Evolutionary conservation across 2,113 vertebrate genomes (phyloP).

Genomic region (Eolophus roseicapilla): DNA sequence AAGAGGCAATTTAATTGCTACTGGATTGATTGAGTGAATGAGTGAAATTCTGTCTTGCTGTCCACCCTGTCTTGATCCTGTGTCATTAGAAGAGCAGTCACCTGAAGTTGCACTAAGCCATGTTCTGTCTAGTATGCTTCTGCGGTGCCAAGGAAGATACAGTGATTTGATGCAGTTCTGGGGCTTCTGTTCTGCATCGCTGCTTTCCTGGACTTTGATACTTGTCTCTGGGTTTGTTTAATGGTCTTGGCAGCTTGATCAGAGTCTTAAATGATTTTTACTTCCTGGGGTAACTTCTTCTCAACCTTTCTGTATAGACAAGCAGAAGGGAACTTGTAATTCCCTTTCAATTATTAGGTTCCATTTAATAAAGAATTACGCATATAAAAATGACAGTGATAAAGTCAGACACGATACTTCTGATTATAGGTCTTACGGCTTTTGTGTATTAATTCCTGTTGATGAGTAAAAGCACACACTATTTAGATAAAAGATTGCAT

Average conservation of each 20-base stretch:
- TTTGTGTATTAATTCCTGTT: not conserved
- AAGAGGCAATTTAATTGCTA: not conserved
- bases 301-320: not conserved
- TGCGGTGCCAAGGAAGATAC: not conserved
- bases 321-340: not conserved
- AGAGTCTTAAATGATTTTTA: not conserved
- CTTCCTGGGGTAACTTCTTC: not conserved
- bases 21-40: not conserved
- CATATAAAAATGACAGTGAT: not conserved
- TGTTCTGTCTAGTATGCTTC: rapidly evolving
- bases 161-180: not conserved
- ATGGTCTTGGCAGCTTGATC: not conserved
- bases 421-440: not conserved
- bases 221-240: not conserved
- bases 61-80: not conserved
- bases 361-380: not conserved
- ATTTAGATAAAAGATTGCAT: not conserved
- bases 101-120: not conserved
- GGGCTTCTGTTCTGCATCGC: not conserved
- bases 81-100: not conserved
- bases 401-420: not conserved
- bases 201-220: not conserved
- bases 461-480: not conserved
- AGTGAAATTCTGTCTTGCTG: not conserved
- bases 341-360: not conserved